phyloP scores from a whole-genome alignment of 2,797 vertebrate genomes.

The Lepilemur septentrionalis region DNA sequence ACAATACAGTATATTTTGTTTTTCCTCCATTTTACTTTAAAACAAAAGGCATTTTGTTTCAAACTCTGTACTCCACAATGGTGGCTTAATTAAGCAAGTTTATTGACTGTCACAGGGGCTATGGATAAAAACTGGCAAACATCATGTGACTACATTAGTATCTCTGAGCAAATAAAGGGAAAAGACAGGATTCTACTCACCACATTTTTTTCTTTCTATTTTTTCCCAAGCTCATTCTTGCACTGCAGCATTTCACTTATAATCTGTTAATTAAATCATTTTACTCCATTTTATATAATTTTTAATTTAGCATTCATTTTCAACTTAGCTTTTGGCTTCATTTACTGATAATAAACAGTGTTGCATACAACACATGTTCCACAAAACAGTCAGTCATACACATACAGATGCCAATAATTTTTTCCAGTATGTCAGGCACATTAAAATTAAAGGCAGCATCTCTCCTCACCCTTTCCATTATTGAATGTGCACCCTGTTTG shows the following conservation, averaged over 20 bases:
- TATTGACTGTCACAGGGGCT: slow-evolving; percentile 78
- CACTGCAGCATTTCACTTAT: slow-evolving; percentile 81
- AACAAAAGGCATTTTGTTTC: slow-evolving; percentile 80
- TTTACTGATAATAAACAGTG: slow-evolving; percentile 89
- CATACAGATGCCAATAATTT: slow-evolving; percentile 85
- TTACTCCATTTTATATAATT: slow-evolving; percentile 88
- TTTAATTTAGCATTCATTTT: slow-evolving; percentile 90
- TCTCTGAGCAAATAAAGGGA: slow-evolving; percentile 72
- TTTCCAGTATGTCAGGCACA: slow-evolving; percentile 82
- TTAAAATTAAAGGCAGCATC: slow-evolving; percentile 82
- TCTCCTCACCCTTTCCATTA: slow-evolving; percentile 82
- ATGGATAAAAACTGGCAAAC: slow-evolving; percentile 82
- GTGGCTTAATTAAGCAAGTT: slow-evolving; percentile 80
- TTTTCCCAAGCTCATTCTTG: slow-evolving; percentile 82
- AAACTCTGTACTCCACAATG: slow-evolving; percentile 80
- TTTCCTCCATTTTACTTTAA: slow-evolving; percentile 71
- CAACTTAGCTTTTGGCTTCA: slow-evolving; percentile 88
- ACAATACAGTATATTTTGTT: slow-evolving; percentile 19
- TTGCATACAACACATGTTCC: slow-evolving; percentile 86
- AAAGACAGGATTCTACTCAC: slow-evolving; percentile 76
- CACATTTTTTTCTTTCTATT: slow-evolving; percentile 64
- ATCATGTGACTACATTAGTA: slow-evolving; percentile 77
- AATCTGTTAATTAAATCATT: slow-evolving; percentile 89
- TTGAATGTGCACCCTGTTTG: slow-evolving; percentile 80
- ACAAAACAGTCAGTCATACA: slow-evolving; percentile 84